phyloP scores from a whole-genome alignment of 2,797 vertebrate species.

The Molossus alvarezi region DNA sequence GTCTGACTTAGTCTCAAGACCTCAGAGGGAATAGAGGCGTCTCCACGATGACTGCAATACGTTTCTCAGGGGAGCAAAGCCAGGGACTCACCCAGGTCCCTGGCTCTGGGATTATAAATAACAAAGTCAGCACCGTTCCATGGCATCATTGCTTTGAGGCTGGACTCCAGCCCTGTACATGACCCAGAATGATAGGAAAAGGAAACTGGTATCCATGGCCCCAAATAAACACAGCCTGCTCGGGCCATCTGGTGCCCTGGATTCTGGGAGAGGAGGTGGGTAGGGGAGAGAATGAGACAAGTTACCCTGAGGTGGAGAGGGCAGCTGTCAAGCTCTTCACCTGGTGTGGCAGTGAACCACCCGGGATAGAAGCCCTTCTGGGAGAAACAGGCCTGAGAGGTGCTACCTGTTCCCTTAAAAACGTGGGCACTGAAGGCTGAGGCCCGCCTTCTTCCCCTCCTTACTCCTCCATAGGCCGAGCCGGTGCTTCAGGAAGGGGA shows the following conservation, averaged over 20 bases:
- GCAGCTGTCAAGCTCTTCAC: conserved; percentile 74
- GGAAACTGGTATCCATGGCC: conserved; percentile 73
- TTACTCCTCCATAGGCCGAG: background rate
- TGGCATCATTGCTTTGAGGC: background rate
- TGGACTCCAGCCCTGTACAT: conserved; percentile 57
- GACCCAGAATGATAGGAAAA: conserved; percentile 53
- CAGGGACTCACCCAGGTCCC: background rate
- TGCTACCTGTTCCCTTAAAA: conserved; percentile 8
- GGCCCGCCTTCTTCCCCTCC: background rate
- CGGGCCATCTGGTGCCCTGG: conserved; percentile 89
- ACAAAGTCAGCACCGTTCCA: background rate
- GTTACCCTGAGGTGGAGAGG: conserved; percentile 11
- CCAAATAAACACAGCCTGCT: conserved; percentile 80
- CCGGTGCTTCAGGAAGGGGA: background rate
- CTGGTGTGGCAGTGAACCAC: conserved; percentile 25
- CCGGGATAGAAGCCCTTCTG: conserved; percentile 5
- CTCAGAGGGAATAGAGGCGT: conserved; percentile 52
- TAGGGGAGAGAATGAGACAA: conserved; percentile 15
- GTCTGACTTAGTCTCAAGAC: conserved; percentile 56
- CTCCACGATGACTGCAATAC: conserved; percentile 68
- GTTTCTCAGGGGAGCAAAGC: conserved; percentile 54
- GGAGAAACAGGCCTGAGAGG: conserved; percentile 14
- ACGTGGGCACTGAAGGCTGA: background rate
- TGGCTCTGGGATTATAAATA: conserved; percentile 39
- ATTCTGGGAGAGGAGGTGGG: conserved; percentile 67